Evolutionary conservation across 2,888 invertebrate genomes (phyloP), one percentile per base, ranked within the genome.

Genomic region (Oithona nana): DNA sequence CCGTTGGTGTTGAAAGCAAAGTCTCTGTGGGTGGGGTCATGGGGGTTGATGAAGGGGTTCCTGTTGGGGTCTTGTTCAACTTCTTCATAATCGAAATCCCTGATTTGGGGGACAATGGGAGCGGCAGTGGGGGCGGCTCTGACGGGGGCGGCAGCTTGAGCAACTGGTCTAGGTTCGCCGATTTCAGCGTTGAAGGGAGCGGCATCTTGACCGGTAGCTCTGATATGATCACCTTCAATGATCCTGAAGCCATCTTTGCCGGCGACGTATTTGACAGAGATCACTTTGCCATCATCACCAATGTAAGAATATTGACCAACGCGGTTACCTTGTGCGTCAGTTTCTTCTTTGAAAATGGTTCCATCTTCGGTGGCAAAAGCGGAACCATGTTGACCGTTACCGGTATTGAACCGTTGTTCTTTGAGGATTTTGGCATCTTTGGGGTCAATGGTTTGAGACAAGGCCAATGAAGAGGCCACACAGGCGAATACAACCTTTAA

Each of bases 241-340:
- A 62, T 62, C 24, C 62, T 54, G 56, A 62, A 62, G 22, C 62
- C 62, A 31, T 62, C 62, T 22, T 28, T 62, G 29, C 62, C 62
- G 39, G 62, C 62, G 20, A 49, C 22, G 56, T 62, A 62, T 28
- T 62, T 62, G 1, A 62, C 62, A 16, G 55, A 57, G 26, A 49
- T 57, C 4, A 49, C 50, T 29, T 62, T 22, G 13, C 62, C 62
- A 28, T 62, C 56, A n/a, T 62, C 62, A 16, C 62, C 62, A 62
- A 62, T 31, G 24, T 62, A 62, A 11, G 62, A 62, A 29, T 62
- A 62, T 48, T 62, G 56, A 11, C 62, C 62, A 16, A 62, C 30
- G n/a, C 62, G 28, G 54, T 62, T 55, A 26, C 62, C 62, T 11
- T 29, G 30, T 24, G 22, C 39, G 16, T 55, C 62, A 39, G 62